Conservation (phyloP, 2,113 vertebrate genomes). For the Pithys albifrons region DNA sequence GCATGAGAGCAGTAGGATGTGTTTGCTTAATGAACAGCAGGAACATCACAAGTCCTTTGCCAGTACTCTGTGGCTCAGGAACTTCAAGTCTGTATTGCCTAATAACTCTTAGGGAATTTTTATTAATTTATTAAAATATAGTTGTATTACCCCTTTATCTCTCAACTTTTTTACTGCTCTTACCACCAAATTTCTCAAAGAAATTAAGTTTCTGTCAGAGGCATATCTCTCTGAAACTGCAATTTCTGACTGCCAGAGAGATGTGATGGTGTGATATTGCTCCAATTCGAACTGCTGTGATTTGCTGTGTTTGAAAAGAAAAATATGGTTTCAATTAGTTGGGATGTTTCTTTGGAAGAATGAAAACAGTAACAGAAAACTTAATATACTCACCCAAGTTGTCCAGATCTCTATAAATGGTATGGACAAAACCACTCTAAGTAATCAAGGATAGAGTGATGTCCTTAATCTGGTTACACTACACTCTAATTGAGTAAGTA, state of each 20-base stretch:
- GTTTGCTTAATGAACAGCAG: background rate
- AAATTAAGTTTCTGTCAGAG: background rate
- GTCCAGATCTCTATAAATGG: background rate
- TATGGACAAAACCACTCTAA: background rate
- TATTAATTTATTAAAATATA: background rate
- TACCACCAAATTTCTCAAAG: background rate
- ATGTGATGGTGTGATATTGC: background rate
- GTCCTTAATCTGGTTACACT: background rate
- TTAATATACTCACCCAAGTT: background rate
- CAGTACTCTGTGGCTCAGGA: background rate
- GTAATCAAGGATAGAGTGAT: background rate
- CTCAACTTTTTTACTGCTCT: background rate
- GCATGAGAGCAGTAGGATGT: rapidly evolving
- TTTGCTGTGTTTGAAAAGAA: background rate
- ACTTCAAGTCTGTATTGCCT: background rate
- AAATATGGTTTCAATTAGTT: background rate
- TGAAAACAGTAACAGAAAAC: background rate
- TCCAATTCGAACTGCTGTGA: background rate
- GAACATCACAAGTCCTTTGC: background rate
- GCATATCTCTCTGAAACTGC: background rate
- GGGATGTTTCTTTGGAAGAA: background rate
- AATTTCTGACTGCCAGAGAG: background rate
- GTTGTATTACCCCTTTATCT: background rate
- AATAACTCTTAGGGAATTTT: background rate
- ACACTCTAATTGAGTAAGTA: background rate